Percentiles rank a stretch among this genome's conserved stretches.
Conservation (phyloP, 2,113 vertebrate genomes). For the Malaclemys terrapin region DNA sequence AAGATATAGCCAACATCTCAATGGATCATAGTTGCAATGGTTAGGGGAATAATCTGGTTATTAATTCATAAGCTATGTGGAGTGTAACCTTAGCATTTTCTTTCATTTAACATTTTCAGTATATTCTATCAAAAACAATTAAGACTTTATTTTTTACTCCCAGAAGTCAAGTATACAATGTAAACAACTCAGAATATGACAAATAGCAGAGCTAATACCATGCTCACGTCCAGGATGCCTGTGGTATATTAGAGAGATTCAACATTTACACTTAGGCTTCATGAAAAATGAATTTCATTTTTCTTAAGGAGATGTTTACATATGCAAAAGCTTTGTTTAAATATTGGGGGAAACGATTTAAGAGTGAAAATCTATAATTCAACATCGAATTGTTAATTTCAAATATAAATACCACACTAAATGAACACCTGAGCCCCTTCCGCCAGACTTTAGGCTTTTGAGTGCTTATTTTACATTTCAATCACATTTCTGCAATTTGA, state of each 20-base stretch:
- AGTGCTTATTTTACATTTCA: constrained; percentile 28
- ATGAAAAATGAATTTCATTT: constrained; percentile 45
- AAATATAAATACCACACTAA: constrained; percentile 39
- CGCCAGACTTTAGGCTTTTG: neutral
- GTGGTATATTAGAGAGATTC: neutral
- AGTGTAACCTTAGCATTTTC: constrained; percentile 18
- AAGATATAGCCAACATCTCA: neutral
- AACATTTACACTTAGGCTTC: constrained; percentile 59
- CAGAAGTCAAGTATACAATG: constrained; percentile 42
- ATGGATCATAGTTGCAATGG: neutral
- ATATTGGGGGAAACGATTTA: constrained; percentile 41
- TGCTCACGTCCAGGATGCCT: neutral
- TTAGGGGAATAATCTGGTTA: constrained; percentile 11
- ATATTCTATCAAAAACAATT: constrained; percentile 50
- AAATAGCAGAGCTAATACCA: neutral
- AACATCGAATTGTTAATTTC: constrained; percentile 41
- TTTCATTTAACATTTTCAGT: constrained; percentile 12
- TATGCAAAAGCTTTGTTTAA: constrained; percentile 69
- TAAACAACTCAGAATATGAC: constrained; percentile 28
- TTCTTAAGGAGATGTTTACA: constrained; percentile 64
- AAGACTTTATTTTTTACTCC: constrained; percentile 44
- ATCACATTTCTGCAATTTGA: constrained; percentile 39
- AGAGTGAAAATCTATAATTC: constrained; percentile 42
- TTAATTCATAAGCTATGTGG: constrained; percentile 51
- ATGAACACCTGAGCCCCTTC: constrained; percentile 18